A percentile compares a stretch with the other conserved stretches of the same genome.
phyloP scores from a whole-genome alignment of 2,797 vertebrate species.

The Oryzias dopingdopingensis region DNA sequence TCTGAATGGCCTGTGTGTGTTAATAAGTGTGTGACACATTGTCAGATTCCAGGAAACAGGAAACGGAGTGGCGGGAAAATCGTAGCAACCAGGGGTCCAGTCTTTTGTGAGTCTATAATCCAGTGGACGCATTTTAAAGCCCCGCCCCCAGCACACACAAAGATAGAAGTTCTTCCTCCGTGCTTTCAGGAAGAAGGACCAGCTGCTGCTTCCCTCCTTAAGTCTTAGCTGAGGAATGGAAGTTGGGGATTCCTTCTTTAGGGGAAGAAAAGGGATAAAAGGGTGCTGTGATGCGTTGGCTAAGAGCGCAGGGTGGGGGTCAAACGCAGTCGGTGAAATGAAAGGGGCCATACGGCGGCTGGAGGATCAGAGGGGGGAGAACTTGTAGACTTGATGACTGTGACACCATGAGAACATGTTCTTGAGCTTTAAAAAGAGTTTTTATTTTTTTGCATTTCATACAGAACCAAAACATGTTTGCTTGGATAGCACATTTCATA shows the following conservation, averaged over 20 bases:
- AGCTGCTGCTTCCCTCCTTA: conserved; percentile 37
- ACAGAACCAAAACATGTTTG: too few species aligned
- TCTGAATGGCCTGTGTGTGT: conserved; percentile 31
- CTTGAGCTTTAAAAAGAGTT: too few species aligned
- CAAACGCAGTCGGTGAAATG: conserved; percentile 27
- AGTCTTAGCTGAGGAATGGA: conserved; percentile 15
- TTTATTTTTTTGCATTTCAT: too few species aligned
- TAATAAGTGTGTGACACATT: conserved; percentile 28
- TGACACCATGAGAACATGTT: conserved; percentile 1
- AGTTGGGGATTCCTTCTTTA: conserved; percentile 31
- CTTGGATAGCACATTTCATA: too few species aligned
- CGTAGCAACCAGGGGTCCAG: conserved; percentile 44
- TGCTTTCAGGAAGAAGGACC: conserved; percentile 35
- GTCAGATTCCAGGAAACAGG: conserved; percentile 69
- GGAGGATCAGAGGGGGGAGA: conserved; percentile 15
- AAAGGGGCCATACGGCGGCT: conserved; percentile 15
- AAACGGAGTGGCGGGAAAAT: conserved; percentile 69
- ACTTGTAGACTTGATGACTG: neutral
- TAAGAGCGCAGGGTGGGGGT: neutral
- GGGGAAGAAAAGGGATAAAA: conserved; percentile 21
- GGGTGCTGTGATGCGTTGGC: neutral
- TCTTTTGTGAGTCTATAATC: conserved; percentile 67
- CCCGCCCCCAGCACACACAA: conserved; percentile 1
- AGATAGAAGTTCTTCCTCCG: neutral
- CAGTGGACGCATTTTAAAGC: conserved; percentile 38